These are phyloP conservation scores for Drosophila borealis DNA, from an alignment of 2,888 invertebrate genomes.

Conservation along the genomic window DNA sequence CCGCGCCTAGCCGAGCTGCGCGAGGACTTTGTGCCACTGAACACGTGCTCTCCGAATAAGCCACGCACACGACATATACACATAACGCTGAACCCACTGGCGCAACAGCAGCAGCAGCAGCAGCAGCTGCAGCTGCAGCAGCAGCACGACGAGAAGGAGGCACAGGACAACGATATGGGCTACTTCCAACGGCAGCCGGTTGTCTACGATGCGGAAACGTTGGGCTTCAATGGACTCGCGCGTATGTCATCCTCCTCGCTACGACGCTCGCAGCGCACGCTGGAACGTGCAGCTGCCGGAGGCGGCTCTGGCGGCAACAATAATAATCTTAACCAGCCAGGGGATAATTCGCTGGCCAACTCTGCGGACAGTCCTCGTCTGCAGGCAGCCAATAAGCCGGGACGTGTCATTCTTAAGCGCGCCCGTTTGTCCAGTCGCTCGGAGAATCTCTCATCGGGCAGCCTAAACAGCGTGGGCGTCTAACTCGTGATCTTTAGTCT, in stretches of 20 bases:
- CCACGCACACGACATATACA: conserved; percentile 83
- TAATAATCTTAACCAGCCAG: conserved; percentile 67
- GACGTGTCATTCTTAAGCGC: conserved; percentile 69
- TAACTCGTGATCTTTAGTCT: conserved; percentile 76
- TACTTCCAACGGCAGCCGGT: conserved; percentile 64
- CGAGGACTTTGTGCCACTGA: conserved; percentile 79
- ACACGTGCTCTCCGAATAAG: conserved; percentile 63
- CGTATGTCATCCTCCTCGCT: conserved; percentile 72
- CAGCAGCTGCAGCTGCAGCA: conserved; percentile 57
- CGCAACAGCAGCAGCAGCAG: conserved; percentile 72
- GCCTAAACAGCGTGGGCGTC: conserved; percentile 71
- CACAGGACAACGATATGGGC: conserved; percentile 60
- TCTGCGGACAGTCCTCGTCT: conserved; percentile 44
- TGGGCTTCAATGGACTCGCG: conserved; percentile 55
- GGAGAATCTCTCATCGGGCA: conserved; percentile 72
- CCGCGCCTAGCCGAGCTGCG: conserved; percentile 81
- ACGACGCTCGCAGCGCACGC: conserved; percentile 71
- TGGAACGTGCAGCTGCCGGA: conserved; percentile 60
- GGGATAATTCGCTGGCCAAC: conserved; percentile 40
- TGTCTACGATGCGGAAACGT: conserved; percentile 56
- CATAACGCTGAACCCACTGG: conserved; percentile 84
- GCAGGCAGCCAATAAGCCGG: conserved; percentile 46
- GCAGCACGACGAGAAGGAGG: conserved; percentile 77
- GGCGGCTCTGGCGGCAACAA: conserved; percentile 61
- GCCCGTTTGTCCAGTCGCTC: conserved; percentile 72